These are phyloP conservation scores for Drosophila lini DNA, from an alignment of 1,140 invertebrate species.

Conservation along the genomic window DNA sequence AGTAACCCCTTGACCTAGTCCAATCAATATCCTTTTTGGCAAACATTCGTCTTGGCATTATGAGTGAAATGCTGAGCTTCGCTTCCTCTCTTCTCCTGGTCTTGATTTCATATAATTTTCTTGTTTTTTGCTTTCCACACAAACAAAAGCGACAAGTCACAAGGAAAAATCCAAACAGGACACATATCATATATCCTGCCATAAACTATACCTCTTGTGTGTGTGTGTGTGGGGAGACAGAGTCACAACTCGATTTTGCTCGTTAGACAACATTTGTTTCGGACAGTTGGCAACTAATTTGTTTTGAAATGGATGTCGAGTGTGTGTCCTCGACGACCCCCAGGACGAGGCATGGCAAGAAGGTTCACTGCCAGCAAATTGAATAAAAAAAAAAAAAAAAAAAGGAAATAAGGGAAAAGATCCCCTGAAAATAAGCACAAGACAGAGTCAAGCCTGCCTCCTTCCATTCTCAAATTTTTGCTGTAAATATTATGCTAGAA, in stretches of 20 bases:
- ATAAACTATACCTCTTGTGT: slow-evolving; percentile 14
- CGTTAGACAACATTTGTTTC: slow-evolving; percentile 76
- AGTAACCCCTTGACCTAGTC: slow-evolving; percentile 73
- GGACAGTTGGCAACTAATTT: slow-evolving; percentile 82
- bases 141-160: slow-evolving; percentile 13
- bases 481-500: slow-evolving; percentile 41
- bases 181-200: slow-evolving; percentile 25
- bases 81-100: too few relatives aligned
- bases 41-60: slow-evolving; percentile 27
- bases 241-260: slow-evolving; percentile 38
- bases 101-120: slow-evolving; percentile 3
- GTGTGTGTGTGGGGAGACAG: neutral
- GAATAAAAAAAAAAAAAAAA: slow-evolving; percentile 47
- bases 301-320: slow-evolving; percentile 63
- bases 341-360: slow-evolving; percentile 28
- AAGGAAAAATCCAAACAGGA: neutral
- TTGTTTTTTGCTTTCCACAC: slow-evolving; percentile 3
- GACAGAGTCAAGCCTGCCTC: slow-evolving; percentile 1
- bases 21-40: slow-evolving; percentile 53
- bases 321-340: slow-evolving; percentile 26
- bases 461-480: neutral
- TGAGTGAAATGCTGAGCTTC: slow-evolving; percentile 68
- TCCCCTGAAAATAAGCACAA: slow-evolving; percentile 21
- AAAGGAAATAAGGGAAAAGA: neutral
- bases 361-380: slow-evolving; percentile 63